Percentiles rank a stretch among this genome's conserved stretches.
phyloP scores from a whole-genome alignment of 2,888 invertebrate species.

The Latheticus oryzae region DNA sequence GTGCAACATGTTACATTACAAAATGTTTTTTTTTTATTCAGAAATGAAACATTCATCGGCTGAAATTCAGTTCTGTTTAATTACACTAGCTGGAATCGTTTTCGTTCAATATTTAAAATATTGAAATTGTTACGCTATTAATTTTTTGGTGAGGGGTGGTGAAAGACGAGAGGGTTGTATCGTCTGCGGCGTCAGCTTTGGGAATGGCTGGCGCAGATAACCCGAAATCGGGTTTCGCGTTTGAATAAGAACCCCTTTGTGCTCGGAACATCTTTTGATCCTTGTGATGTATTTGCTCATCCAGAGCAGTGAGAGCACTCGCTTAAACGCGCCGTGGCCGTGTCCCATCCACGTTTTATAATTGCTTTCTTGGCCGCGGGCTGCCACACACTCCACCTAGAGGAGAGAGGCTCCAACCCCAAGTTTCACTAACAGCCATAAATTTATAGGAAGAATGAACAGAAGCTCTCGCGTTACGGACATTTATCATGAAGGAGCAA shows the following conservation, averaged over 20 bases:
- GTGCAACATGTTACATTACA: background rate
- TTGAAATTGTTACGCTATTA: too few relatives aligned
- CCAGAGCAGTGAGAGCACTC: conserved; percentile 52
- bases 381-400: conserved; percentile 47
- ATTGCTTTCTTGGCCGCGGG: conserved; percentile 62
- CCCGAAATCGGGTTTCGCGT: conserved; percentile 63
- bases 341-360: conserved; percentile 60
- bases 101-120: conserved; percentile 24
- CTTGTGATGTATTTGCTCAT: conserved; percentile 60
- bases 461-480: conserved; percentile 48
- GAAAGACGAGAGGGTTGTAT: conserved; percentile 5
- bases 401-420: conserved; percentile 34
- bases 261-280: conserved; percentile 63
- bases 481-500: conserved; percentile 57
- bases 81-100: too few relatives aligned
- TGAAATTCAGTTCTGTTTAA: conserved; percentile 12
- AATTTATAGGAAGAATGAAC: conserved; percentile 58
- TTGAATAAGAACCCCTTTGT: conserved; percentile 62
- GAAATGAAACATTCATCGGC: conserved; percentile 8
- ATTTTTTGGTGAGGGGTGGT: conserved; percentile 22
- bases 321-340: conserved; percentile 55
- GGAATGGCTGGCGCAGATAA: conserved; percentile 59
- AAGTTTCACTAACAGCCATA: conserved; percentile 52
- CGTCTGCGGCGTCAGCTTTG: conserved; percentile 17
- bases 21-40: background rate